Percentiles rank a stretch among this genome's conserved stretches.
phyloP scores from a whole-genome alignment of 2,113 vertebrate genomes.

The Ameiurus melas region DNA sequence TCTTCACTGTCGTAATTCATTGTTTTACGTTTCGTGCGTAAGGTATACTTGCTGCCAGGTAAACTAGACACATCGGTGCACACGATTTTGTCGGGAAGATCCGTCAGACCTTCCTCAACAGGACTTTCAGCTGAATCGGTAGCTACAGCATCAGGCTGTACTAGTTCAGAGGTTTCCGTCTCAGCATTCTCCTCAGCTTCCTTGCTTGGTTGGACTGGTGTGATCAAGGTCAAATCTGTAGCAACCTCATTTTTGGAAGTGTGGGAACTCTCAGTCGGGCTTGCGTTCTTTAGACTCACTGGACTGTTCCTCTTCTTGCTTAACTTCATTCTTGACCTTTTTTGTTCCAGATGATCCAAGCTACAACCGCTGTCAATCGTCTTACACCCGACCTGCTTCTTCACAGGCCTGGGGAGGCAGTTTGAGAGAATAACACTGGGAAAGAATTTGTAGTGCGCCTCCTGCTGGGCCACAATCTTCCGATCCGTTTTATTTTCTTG shows the following conservation, averaged over 20 bases:
- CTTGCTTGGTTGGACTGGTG: slow-evolving; percentile 32
- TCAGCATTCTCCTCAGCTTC: slow-evolving; percentile 46
- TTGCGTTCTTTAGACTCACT: slow-evolving; percentile 65
- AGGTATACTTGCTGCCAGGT: slow-evolving; percentile 90
- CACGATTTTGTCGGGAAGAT: slow-evolving; percentile 65
- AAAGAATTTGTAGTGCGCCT: slow-evolving; percentile 97
- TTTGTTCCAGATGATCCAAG: slow-evolving; percentile 73
- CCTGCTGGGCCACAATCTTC: slow-evolving; percentile 90
- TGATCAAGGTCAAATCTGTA: slow-evolving; percentile 37
- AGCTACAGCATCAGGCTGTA: slow-evolving; percentile 38
- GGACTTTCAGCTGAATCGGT: slow-evolving; percentile 50
- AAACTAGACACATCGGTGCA: slow-evolving; percentile 81
- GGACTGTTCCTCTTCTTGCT: slow-evolving; percentile 78
- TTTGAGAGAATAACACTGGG: slow-evolving; percentile 98
- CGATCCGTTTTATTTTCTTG: slow-evolving; percentile 92
- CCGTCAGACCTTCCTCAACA: slow-evolving; percentile 52
- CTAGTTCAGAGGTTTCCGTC: slow-evolving; percentile 37
- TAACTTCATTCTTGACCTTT: slow-evolving; percentile 82
- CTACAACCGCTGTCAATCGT: slow-evolving; percentile 71
- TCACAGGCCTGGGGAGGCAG: slow-evolving; percentile 85
- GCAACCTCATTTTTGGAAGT: slow-evolving; percentile 27
- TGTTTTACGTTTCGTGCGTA: slow-evolving; percentile 89
- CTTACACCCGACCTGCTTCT: slow-evolving; percentile 72
- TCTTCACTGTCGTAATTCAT: slow-evolving; percentile 83
- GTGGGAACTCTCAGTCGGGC: slow-evolving; percentile 56